Base-by-base conservation (phyloP, 2,113 vertebrate species). In the Oreocharis arfaki region DNA sequence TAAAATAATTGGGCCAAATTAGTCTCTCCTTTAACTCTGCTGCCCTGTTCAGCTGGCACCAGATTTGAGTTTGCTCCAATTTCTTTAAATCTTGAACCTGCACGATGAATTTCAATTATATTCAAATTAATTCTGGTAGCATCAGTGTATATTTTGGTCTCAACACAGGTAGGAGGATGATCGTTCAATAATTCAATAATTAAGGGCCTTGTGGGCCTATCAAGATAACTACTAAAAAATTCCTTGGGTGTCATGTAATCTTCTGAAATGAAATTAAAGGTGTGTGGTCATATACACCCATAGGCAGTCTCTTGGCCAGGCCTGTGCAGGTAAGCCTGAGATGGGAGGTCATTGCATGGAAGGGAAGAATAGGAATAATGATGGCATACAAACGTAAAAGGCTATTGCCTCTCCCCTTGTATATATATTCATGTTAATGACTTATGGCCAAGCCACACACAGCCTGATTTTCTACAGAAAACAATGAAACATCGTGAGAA, bases 321-420 rank as follows among this genome's bases (percentile, higher is more conserved):
- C 3, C 11, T 68, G 19, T 47, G 44, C 50, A 57, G 30, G 9
- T 92, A n/a, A 69, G 86, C 13, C 32, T 73, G 67, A 55, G 20
- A 41, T 0, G 0, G 10, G 17, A 46, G 6, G 2, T 44, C 5
- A 19, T 35, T 68, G 32, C 1, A 2, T 60, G 35, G 32, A 83
- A 47, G n/a, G 28, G 44, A 68, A 42, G 85, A 59, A 27, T 18
- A 77, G 28, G 50, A 77, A n/a, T 16, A 67, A 6, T 1, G 4
- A 63, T 5, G 33, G 7, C 30, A 67, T 42, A 33, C 10, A 46
- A 65, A 63, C 3, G 2, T 49, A 33, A 87, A 78, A 67, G 19
- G 11, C 15, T 16, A 7, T 47, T 64, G n/a, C 7, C 4, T 41
- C 13, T 49, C 41, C 13, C 8, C 21, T 80, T 73, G 22, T 44